Evolutionary conservation across 2,797 vertebrate species (phyloP).

Genomic region (Sebastes kiyomatsui): DNA sequence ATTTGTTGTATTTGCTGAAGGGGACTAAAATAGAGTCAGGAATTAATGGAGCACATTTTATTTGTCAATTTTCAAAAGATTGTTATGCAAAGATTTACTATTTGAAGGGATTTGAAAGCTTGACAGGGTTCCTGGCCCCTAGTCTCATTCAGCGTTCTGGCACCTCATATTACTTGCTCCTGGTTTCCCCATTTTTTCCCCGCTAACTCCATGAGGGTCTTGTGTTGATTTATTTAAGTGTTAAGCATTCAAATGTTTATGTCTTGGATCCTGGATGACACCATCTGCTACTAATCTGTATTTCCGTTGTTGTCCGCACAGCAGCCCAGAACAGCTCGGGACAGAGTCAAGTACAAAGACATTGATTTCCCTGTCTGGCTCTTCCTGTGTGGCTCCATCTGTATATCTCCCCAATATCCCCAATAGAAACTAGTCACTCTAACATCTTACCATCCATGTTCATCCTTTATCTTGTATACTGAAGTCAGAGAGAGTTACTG

Average conservation of each 20-base stretch:
- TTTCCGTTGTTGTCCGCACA: conserved; percentile 69
- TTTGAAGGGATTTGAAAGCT: conserved; percentile 12
- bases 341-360: conserved; percentile 46
- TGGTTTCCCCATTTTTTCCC: conserved; percentile 63
- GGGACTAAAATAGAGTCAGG: background rate
- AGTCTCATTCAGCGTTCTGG: conserved; percentile 38
- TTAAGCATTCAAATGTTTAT: conserved; percentile 68
- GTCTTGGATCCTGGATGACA: conserved; percentile 69
- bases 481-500: background rate
- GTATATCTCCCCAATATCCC: conserved; percentile 6
- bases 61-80: background rate
- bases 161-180: conserved; percentile 42
- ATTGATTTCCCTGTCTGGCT: conserved; percentile 37
- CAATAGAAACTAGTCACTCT: background rate
- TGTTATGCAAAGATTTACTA: background rate
- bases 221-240: conserved; percentile 71
- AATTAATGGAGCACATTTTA: background rate
- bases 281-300: conserved; percentile 77
- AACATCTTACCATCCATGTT: background rate
- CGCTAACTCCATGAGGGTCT: conserved; percentile 40
- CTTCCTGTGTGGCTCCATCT: conserved; percentile 41
- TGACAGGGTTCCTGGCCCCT: background rate
- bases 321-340: conserved; percentile 42
- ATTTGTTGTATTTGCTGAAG: background rate
- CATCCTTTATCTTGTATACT: background rate